Conservation (phyloP, 2,888 invertebrate genomes). For the Drosophila mulleri region DNA sequence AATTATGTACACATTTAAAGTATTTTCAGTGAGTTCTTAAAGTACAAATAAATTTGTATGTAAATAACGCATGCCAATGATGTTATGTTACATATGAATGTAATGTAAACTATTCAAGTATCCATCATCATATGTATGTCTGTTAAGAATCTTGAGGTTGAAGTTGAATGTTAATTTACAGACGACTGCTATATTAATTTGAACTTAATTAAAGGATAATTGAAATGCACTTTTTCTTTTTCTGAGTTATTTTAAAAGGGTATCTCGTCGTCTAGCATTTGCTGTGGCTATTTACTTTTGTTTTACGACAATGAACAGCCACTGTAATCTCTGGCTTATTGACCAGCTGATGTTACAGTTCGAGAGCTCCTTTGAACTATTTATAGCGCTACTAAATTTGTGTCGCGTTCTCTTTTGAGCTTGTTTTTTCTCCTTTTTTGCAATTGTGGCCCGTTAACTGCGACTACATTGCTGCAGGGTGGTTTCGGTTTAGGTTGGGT, state of each 20-base stretch:
- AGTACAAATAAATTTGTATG: too few species aligned
- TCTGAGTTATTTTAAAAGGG: background rate
- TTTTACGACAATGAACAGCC: slow-evolving; percentile 37
- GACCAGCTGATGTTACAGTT: slow-evolving; percentile 41
- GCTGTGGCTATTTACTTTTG: background rate
- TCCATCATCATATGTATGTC: too few species aligned
- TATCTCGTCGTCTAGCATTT: slow-evolving; percentile 13
- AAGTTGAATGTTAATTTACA: background rate
- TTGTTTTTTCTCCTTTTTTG: background rate
- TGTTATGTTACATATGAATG: background rate
- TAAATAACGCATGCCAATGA: background rate
- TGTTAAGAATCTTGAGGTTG: background rate
- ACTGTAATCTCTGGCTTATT: slow-evolving; percentile 67
- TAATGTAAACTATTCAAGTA: background rate
- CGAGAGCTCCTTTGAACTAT: slow-evolving; percentile 41
- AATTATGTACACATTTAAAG: background rate
- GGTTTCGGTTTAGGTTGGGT: background rate
- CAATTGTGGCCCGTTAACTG: slow-evolving; percentile 49
- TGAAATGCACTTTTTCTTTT: background rate
- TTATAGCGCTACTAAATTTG: slow-evolving; percentile 42
- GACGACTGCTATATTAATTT: too few species aligned
- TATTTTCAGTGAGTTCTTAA: background rate
- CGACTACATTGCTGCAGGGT: slow-evolving; percentile 25
- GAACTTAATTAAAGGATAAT: too few species aligned
- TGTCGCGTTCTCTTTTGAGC: slow-evolving; percentile 4